Percentiles rank a stretch among this genome's conserved stretches.
Conservation (phyloP, 2,113 vertebrate genomes). For the Microcebus ravelobensis region DNA sequence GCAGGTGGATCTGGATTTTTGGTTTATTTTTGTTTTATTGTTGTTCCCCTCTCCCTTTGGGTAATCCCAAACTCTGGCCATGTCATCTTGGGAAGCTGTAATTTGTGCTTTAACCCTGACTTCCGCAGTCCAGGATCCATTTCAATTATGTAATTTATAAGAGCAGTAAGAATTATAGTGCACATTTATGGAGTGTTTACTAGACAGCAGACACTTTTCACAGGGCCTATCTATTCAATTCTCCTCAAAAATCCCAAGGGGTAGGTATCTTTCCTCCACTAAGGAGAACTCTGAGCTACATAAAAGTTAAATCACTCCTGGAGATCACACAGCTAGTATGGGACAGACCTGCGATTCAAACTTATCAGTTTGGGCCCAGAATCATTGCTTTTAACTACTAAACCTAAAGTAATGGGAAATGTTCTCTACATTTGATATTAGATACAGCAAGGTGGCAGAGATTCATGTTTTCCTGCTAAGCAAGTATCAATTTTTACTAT, state of each 20-base stretch:
- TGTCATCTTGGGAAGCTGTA: background rate
- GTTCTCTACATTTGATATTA: background rate
- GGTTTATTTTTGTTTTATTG: background rate
- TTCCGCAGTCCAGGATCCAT: background rate
- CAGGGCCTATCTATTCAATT: background rate
- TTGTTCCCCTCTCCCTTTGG: background rate
- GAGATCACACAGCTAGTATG: background rate
- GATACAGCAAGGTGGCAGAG: background rate
- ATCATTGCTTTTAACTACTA: background rate
- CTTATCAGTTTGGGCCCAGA: background rate
- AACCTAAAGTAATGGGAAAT: background rate
- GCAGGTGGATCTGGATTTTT: background rate
- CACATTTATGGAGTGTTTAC: background rate
- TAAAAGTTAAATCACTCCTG: background rate
- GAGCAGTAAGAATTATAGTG: background rate
- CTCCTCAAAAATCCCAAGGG: background rate
- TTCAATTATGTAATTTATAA: slow-evolving; percentile 1
- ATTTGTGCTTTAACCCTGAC: background rate
- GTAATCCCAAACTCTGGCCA: background rate
- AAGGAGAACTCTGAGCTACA: background rate
- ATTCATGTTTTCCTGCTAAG: background rate
- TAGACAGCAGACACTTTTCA: background rate
- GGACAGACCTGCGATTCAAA: background rate
- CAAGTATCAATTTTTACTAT: background rate
- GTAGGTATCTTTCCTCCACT: background rate